Evolutionary conservation across 1,140 invertebrate genomes (phyloP).

Genomic region (Streblospio benedicti): DNA sequence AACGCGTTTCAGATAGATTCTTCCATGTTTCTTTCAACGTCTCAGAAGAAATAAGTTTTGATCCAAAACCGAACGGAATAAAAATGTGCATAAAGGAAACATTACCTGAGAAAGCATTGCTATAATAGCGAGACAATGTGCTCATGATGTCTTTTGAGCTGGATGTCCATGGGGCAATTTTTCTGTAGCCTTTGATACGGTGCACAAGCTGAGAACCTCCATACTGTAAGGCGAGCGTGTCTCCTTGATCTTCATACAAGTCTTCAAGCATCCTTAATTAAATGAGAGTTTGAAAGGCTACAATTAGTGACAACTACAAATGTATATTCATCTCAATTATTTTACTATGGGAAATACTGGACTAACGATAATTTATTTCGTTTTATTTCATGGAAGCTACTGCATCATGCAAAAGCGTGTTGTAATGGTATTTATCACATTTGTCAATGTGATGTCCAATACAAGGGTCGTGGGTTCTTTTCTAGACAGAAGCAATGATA

Average conservation of each 20-base stretch:
- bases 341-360: no score
- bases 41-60: not conserved
- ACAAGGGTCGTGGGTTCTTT: no score
- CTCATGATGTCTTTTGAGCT: conserved; percentile 99
- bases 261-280: conserved; percentile 74
- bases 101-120: conserved; percentile 87
- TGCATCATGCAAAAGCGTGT: no score
- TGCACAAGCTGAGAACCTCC: conserved; percentile 97
- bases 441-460: no score
- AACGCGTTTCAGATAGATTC: not conserved
- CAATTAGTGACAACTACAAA: not conserved
- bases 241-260: conserved; percentile 96
- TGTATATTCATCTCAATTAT: not conserved
- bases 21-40: not conserved
- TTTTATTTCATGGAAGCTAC: no score
- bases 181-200: conserved; percentile 78
- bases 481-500: no score
- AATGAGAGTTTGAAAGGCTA: no score
- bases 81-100: not conserved
- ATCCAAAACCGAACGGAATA: not conserved
- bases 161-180: conserved; percentile 83
- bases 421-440: no score
- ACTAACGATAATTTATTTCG: no score
- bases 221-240: conserved; percentile 95
- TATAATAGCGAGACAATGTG: conserved; percentile 93